A percentile compares a stretch with the other conserved stretches of the same genome.
Evolutionary conservation across 1,140 invertebrate genomes (phyloP).

Genomic region (Formica selysi): DNA sequence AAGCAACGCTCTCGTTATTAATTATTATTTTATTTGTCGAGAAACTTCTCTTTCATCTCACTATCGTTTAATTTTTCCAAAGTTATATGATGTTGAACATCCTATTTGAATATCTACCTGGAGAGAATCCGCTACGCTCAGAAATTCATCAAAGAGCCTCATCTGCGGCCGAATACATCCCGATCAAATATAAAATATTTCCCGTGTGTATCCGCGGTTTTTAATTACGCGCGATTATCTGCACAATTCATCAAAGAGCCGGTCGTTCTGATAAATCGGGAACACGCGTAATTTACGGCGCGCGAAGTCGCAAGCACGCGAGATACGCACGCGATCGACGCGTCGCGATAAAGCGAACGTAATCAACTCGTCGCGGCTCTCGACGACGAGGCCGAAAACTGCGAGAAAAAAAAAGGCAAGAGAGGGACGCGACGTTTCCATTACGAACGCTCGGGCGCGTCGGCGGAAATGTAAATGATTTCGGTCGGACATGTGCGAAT

Average conservation of each 20-base stretch:
- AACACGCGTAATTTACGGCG: slow-evolving; percentile 45
- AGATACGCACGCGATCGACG: slow-evolving; percentile 20
- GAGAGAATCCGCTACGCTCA: neutral
- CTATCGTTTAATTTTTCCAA: neutral
- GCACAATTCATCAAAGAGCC: slow-evolving; percentile 49
- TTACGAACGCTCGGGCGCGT: slow-evolving; percentile 11
- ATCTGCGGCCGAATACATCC: neutral
- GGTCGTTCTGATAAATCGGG: neutral
- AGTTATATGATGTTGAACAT: neutral
- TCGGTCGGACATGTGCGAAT: slow-evolving; percentile 25
- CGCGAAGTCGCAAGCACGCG: slow-evolving; percentile 26
- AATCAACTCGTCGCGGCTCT: neutral
- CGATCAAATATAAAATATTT: neutral
- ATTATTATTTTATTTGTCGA: no score
- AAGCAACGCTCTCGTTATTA: neutral
- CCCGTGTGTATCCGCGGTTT: neutral
- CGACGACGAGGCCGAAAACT: neutral
- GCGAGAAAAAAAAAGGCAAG: neutral
- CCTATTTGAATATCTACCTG: neutral
- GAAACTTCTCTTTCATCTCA: no score
- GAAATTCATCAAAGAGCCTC: neutral
- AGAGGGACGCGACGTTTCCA: neutral
- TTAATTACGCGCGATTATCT: slow-evolving; percentile 54
- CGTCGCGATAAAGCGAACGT: neutral
- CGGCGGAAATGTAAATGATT: slow-evolving; percentile 45